A percentile compares a stretch with the other conserved stretches of the same genome.
Conservation (phyloP, 2,113 vertebrate species). For the Rhizomys pruinosus region DNA sequence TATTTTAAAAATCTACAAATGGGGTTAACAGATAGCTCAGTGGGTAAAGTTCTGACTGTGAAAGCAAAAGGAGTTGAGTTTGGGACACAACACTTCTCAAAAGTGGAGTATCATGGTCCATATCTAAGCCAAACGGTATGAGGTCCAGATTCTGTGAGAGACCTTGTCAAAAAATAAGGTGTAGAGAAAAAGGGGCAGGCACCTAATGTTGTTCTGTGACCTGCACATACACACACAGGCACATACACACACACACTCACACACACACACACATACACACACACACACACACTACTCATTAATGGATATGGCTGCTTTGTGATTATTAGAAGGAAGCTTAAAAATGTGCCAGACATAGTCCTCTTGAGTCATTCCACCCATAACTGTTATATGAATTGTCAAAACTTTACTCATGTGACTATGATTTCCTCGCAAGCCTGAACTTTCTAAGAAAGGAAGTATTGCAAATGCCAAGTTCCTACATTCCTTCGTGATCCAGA, state of each 20-base stretch:
- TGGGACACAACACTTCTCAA: neutral
- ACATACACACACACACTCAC: too few relatives aligned
- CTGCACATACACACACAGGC: neutral
- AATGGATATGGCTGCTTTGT: neutral
- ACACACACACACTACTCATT: neutral
- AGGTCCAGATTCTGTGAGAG: neutral
- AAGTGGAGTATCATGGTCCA: neutral
- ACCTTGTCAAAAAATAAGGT: too few relatives aligned
- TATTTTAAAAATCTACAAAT: too few relatives aligned
- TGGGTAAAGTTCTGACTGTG: neutral
- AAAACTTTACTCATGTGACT: constrained; percentile 53
- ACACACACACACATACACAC: neutral
- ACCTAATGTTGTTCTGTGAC: neutral
- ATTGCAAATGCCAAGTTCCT: constrained; percentile 47
- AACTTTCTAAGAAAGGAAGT: constrained; percentile 55
- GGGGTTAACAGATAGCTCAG: too few relatives aligned
- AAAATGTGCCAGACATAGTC: constrained; percentile 46
- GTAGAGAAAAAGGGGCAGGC: neutral
- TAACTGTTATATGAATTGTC: constrained; percentile 59
- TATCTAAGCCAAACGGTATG: too few relatives aligned
- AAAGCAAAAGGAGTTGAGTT: neutral
- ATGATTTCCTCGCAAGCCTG: constrained; percentile 54
- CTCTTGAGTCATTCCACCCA: constrained; percentile 48
- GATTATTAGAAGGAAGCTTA: constrained; percentile 38
- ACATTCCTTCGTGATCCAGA: constrained; percentile 26